These are phyloP conservation scores for Brenthis hecate DNA, from an alignment of 2,888 invertebrate species.

Conservation along the genomic window DNA sequence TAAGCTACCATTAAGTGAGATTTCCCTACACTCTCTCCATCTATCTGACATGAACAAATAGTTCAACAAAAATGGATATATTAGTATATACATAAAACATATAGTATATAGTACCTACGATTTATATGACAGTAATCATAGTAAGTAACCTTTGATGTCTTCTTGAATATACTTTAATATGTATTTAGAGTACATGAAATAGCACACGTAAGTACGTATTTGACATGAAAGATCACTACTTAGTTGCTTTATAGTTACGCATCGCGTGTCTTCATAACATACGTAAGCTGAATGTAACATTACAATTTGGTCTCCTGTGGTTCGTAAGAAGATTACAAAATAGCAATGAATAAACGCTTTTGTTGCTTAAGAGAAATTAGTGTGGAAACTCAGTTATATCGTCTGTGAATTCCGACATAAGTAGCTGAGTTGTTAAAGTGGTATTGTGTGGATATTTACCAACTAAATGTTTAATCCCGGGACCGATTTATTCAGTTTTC, in stretches of 20 bases:
- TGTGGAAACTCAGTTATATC: slow-evolving; percentile 35
- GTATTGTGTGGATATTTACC: slow-evolving; percentile 40
- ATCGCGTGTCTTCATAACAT: slow-evolving; percentile 17
- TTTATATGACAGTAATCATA: no score
- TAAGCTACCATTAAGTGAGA: background rate
- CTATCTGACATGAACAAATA: background rate
- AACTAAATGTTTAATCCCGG: slow-evolving; percentile 39
- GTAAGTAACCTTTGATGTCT: no score
- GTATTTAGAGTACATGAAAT: no score
- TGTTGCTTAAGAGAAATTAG: slow-evolving; percentile 39
- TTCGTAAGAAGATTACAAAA: slow-evolving; percentile 40
- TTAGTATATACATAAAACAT: background rate
- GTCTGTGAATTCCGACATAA: slow-evolving; percentile 39
- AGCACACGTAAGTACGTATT: background rate
- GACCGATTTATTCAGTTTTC: slow-evolving; percentile 38
- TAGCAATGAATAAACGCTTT: slow-evolving; percentile 38
- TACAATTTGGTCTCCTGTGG: slow-evolving; percentile 37
- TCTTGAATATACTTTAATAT: no score
- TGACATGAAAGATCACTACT: slow-evolving; percentile 8
- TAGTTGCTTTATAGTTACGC: background rate
- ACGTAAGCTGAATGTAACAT: slow-evolving; percentile 28
- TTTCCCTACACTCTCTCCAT: background rate
- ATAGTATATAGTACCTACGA: no score
- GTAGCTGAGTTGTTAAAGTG: slow-evolving; percentile 36
- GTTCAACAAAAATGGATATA: background rate